Evolutionary conservation across 2,797 vertebrate genomes (phyloP).

Genomic region (Limosa lapponica): DNA sequence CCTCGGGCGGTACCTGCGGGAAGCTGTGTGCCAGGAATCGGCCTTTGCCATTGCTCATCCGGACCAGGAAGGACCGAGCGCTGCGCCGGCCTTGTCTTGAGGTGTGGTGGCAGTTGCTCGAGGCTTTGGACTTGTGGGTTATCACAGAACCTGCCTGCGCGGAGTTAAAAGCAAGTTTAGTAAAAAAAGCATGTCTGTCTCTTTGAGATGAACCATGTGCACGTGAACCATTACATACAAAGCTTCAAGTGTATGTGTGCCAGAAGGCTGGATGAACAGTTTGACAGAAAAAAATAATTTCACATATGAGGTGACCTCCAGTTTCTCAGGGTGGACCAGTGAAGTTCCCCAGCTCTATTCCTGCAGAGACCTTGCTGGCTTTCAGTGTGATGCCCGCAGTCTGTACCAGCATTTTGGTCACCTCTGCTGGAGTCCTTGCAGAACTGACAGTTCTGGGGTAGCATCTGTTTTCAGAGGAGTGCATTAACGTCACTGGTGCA

Average conservation of each 20-base stretch:
- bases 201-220: fast-evolving
- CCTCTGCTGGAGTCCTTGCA: neutral
- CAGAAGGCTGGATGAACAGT: neutral
- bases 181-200: fast-evolving
- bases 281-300: neutral
- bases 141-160: fast-evolving
- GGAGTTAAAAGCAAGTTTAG: fast-evolving
- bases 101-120: neutral
- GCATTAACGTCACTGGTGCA: fast-evolving
- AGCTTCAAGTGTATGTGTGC: fast-evolving
- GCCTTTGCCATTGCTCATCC: neutral
- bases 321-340: neutral
- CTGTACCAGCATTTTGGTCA: neutral
- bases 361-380: neutral
- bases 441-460: neutral
- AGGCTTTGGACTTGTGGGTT: neutral
- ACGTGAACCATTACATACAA: fast-evolving
- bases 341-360: neutral
- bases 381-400: fast-evolving
- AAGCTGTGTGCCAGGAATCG: fast-evolving
- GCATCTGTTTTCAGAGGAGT: no score
- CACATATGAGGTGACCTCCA: fast-evolving
- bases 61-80: neutral
- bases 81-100: neutral
- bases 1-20: neutral